A percentile compares a stretch with the other conserved stretches of the same genome.
These are phyloP conservation scores for Myioborus melanocephalus DNA, from an alignment of 2,797 vertebrate genomes.

Conservation along the genomic window DNA sequence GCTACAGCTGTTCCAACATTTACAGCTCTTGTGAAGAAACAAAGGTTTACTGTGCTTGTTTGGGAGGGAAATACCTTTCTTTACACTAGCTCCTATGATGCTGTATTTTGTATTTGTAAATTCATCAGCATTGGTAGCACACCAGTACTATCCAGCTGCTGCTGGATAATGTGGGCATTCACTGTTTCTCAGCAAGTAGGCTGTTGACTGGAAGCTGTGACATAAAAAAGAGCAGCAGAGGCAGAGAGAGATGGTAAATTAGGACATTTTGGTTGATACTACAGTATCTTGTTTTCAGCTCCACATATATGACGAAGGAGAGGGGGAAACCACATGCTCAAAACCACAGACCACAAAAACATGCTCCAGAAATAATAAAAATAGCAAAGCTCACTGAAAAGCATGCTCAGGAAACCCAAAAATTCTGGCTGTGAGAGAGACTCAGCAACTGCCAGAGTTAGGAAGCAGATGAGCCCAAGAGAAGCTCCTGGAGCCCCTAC, in stretches of 20 bases:
- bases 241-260: background rate
- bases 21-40: background rate
- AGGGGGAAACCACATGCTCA: background rate
- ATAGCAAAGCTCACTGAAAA: background rate
- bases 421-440: background rate
- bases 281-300: background rate
- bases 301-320: background rate
- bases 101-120: background rate
- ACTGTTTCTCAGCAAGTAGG: background rate
- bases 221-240: background rate
- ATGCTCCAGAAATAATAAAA: background rate
- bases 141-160: background rate
- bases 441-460: background rate
- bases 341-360: background rate
- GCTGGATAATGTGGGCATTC: background rate
- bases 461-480: background rate
- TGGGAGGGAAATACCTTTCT: background rate
- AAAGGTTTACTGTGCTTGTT: background rate
- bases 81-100: background rate
- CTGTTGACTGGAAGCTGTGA: background rate
- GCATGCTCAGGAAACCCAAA: background rate
- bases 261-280: background rate
- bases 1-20: background rate
- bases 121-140: background rate
- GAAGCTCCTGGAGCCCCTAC: background rate